Base-by-base conservation (phyloP, 2,888 invertebrate genomes). In the Erynnis tages region DNA sequence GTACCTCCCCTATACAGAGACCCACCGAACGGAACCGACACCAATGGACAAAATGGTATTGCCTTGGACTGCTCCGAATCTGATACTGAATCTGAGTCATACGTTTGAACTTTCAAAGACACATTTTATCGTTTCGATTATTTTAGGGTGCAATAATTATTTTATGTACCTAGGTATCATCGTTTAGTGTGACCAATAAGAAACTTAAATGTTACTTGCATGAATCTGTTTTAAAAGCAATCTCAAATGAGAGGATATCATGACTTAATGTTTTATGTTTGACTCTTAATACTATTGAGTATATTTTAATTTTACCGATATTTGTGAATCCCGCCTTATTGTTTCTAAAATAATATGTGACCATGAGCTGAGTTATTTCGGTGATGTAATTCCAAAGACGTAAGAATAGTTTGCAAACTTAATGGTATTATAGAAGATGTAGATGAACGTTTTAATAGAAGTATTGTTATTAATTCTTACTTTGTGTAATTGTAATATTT, bases 371-470 rank as follows among this genome's bases (percentile, higher is more conserved):
- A 79, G 80, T 76, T 76, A 80, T 88, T 87, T 85, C 86, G 88
- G 88, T 88, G 88, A 88, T 87, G 84, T 84, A 78, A 85, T 87
- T 89, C 89, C 88, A 88, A 89, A 89, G 88, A 89, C 73, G 83
- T 88, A 87, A 82, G 76, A 76, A 80, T 88, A 88, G 81, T 86
- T 78, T 82, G 62, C 82, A 78, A 79, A 74, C 74, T 75, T 76
- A 74, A 78, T 73, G 70, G 68, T 79, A 77, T 75, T 72, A 67
- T 72, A 67, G 66, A 70, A 61, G 58, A 40, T 54, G 54, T 50
- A 60, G 53, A 54, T 32, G 37, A 35, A 48, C 49, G 38, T 43
- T 45, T 43, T 30, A 45, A 27, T 55, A 54, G 48, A 60, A 45
- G 49, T 44, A 40, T 44, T 56, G 37, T 53, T 37, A 25, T 44